Conservation (phyloP, 2,888 invertebrate species). For the Tyria jacobaeae region DNA sequence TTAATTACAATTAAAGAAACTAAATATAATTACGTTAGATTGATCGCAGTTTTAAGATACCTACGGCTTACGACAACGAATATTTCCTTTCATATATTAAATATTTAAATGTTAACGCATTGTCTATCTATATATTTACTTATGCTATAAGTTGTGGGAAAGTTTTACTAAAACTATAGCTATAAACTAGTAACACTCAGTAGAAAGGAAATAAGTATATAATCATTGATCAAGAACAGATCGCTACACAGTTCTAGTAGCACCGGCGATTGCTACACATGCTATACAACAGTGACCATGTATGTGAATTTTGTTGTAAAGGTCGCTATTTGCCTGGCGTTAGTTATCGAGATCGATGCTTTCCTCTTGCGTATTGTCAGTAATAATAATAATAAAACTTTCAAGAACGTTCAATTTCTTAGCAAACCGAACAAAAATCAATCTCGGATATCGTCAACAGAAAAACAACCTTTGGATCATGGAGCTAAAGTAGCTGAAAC, state of each 20-base stretch:
- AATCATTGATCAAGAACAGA: not conserved
- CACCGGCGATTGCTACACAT: not conserved
- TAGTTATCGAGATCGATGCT: not conserved
- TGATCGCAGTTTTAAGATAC: too few relatives aligned
- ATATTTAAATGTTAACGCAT: not conserved
- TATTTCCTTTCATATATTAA: not conserved
- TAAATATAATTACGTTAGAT: too few relatives aligned
- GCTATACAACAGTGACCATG: not conserved
- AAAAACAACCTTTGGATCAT: not conserved
- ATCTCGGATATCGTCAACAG: not conserved
- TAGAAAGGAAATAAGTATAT: constrained; percentile 5
- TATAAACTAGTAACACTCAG: not conserved
- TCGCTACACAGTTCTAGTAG: not conserved
- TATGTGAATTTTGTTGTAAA: not conserved
- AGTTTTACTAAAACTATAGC: too few relatives aligned
- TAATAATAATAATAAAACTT: not conserved
- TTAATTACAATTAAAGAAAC: too few relatives aligned
- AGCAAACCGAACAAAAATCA: not conserved
- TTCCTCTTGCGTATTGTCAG: not conserved
- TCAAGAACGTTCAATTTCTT: not conserved
- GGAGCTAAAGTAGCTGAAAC: not conserved
- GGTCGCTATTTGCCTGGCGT: not conserved
- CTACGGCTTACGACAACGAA: not conserved
- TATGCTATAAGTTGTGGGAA: not conserved
- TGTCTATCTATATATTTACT: not conserved